Base-by-base conservation (phyloP, 2,888 invertebrate species). In the Subacronicta megacephala region DNA sequence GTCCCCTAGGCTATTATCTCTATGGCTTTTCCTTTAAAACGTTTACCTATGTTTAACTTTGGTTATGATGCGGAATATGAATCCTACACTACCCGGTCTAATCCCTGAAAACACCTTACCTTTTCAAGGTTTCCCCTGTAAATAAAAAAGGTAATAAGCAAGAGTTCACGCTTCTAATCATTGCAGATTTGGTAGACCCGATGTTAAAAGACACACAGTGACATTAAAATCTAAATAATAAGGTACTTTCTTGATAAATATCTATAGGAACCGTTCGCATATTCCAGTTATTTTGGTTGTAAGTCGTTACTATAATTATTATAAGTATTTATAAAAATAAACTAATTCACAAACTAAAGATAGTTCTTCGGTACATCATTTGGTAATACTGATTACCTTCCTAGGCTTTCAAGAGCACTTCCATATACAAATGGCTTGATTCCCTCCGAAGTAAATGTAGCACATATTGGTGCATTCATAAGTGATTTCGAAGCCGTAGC, bases 371-470 rank as follows among this genome's bases (percentile, higher is more conserved):
- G 68, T 52, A 50, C 43, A 49, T 50, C 35, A 54, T 70, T 65
- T 71, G 71, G 66, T 70, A 53, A 53, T 15, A 26, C 45, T 69
- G 53, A 53, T 7, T 58, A 33, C 18, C 4, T 4, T 18, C 26
- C 10, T 1, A 49, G 15, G 29, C 37, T 37, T 65, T 94, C 91
- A 95, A 60, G 95, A 97, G 90, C 98, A 98, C 90, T 98, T 98
- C 98, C 98, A 98, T 54, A 98, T 95, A 79, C 97, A 96, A 56
- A 98, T 96, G 12, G 98, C 99, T 76, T 98, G 95, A 88, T 98
- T 99, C 49, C 99, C 99, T 59, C 97, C 98, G 83, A 98, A 98
- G 91, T 96, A 98, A 95, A 98, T 95, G 88, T 98, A 98, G 64
- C 98, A 95, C 62, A 98, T 95, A 74, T 97, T 97, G 84, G 97